These are phyloP conservation scores for Drosophila multiciliata DNA, from an alignment of 2,888 invertebrate species.

Conservation along the genomic window DNA sequence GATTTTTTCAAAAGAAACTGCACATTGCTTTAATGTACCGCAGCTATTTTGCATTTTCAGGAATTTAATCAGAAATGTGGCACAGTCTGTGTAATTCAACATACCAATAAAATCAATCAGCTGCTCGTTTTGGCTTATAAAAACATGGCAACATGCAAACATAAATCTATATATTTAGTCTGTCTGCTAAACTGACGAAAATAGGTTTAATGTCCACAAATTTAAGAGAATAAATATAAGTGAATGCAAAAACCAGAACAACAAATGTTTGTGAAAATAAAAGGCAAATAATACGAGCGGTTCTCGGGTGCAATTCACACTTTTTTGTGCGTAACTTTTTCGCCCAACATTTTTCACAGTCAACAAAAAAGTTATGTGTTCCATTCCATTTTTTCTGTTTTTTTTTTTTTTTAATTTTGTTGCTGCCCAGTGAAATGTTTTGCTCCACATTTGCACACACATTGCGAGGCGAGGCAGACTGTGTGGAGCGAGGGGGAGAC, in stretches of 20 bases:
- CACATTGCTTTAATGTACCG: not conserved
- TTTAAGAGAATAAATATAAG: conserved; percentile 33
- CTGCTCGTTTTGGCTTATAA: not conserved
- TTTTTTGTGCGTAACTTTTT: conserved; percentile 51
- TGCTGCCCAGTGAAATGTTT: conserved; percentile 23
- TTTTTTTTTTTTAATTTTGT: conserved; percentile 9
- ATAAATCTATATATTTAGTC: not conserved
- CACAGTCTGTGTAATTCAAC: not conserved
- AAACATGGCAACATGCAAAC: conserved; percentile 34
- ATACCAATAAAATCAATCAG: conserved; percentile 1
- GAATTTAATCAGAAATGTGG: not conserved
- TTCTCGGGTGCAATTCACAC: conserved; percentile 50
- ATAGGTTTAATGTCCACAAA: conserved; percentile 39
- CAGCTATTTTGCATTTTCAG: not conserved
- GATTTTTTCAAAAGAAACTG: not conserved
- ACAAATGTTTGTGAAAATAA: conserved; percentile 19
- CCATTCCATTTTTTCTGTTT: not conserved
- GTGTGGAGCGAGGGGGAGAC: not conserved
- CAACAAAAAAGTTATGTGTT: conserved; percentile 52
- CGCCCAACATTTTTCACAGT: conserved; percentile 56
- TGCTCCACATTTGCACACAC: conserved; percentile 29
- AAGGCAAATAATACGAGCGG: conserved; percentile 29
- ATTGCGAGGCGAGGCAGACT: conserved; percentile 4
- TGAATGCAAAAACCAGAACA: conserved; percentile 5
- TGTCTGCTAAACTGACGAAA: conserved; percentile 13